These are phyloP conservation scores for Limnodromus scolopaceus DNA, from an alignment of 2,797 vertebrate genomes.

Conservation along the genomic window DNA sequence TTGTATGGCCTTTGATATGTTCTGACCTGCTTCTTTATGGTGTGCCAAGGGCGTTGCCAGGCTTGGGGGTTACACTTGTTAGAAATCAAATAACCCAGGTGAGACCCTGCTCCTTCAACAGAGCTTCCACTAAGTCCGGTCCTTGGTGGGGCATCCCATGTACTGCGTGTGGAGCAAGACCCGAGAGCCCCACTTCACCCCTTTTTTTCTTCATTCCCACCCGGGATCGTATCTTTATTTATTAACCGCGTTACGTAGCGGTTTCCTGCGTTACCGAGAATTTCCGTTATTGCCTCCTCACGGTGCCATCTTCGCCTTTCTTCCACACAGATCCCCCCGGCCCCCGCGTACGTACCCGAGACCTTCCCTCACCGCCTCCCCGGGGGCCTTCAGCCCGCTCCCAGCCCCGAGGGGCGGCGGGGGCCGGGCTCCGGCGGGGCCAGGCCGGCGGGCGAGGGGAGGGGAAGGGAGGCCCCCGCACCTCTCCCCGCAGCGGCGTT, in stretches of 20 bases:
- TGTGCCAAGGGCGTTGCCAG: rapidly evolving
- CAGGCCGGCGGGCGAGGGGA: neutral
- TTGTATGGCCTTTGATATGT: neutral
- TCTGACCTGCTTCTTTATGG: neutral
- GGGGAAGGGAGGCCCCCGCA: neutral
- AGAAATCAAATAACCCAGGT: rapidly evolving
- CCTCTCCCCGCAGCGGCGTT: neutral
- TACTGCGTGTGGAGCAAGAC: rapidly evolving
- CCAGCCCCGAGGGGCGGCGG: neutral
- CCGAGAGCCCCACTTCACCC: neutral
- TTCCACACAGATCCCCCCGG: rapidly evolving
- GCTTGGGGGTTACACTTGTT: neutral
- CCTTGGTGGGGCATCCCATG: rapidly evolving
- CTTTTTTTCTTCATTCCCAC: neutral
- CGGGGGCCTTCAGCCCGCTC: neutral
- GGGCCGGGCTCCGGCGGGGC: neutral
- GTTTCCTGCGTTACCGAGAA: neutral
- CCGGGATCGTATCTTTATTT: neutral
- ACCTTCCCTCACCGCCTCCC: rapidly evolving
- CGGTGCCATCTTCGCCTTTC: neutral
- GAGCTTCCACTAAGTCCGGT: rapidly evolving
- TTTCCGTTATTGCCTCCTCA: neutral
- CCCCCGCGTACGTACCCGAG: rapidly evolving
- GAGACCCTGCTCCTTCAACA: neutral
- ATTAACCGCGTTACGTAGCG: too few species aligned